These are phyloP conservation scores for Glaucidium brasilianum DNA, from an alignment of 2,113 vertebrate genomes.

Conservation along the genomic window DNA sequence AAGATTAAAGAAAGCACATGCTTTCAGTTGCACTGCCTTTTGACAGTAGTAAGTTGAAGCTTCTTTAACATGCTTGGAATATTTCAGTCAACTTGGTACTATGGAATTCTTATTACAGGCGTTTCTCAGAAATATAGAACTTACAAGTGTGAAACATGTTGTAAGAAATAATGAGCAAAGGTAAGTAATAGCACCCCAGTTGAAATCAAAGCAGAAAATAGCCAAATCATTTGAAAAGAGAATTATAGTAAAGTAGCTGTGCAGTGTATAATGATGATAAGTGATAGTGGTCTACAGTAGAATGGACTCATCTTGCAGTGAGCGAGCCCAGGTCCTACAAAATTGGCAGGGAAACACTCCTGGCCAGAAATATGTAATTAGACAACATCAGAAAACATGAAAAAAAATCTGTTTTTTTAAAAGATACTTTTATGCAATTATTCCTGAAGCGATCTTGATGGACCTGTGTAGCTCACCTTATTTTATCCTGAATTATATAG, in stretches of 20 bases:
- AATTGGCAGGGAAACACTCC: not conserved
- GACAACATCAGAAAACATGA: not conserved
- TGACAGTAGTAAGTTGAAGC: not conserved
- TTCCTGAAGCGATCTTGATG: not conserved
- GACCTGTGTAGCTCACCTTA: not conserved
- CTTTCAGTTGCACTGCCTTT: not conserved
- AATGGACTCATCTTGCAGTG: not conserved
- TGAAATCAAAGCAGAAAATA: conserved; percentile 3
- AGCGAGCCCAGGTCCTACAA: not conserved
- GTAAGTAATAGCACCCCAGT: not conserved
- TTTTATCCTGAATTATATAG: not conserved
- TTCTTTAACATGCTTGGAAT: not conserved
- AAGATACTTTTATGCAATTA: not conserved
- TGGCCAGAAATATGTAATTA: not conserved
- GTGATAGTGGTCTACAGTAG: not conserved
- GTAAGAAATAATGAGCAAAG: not conserved
- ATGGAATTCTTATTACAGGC: not conserved
- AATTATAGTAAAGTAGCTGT: not conserved
- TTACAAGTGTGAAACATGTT: not conserved
- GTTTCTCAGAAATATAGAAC: not conserved
- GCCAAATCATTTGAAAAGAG: not conserved
- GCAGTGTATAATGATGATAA: not conserved
- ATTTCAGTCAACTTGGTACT: not conserved
- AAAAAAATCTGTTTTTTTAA: not conserved
- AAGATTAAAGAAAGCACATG: not conserved